These are phyloP conservation scores for Bubo scandiacus DNA, from an alignment of 2,113 vertebrate species.

Conservation along the genomic window DNA sequence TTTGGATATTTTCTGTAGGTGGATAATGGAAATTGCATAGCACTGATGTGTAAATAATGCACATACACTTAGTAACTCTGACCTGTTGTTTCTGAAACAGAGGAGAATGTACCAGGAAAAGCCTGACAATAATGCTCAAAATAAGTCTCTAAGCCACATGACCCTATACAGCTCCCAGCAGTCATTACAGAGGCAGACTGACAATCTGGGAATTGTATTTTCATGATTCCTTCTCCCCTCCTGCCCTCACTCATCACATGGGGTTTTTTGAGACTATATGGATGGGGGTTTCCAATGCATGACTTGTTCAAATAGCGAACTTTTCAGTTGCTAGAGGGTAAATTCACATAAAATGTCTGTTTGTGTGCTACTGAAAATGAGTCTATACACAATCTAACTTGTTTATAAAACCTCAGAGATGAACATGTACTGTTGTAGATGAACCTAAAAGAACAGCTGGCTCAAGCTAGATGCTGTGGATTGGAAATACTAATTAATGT, in stretches of 20 bases:
- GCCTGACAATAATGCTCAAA: neutral
- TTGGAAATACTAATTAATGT: slow-evolving; percentile 37
- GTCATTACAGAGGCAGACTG: neutral
- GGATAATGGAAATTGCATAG: neutral
- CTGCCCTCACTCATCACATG: neutral
- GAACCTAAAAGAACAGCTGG: slow-evolving; percentile 37
- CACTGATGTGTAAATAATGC: slow-evolving; percentile 14
- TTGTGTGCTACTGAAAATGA: neutral
- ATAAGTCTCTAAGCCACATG: neutral
- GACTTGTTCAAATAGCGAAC: neutral
- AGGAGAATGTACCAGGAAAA: neutral
- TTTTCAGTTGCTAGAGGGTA: neutral
- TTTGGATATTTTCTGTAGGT: neutral
- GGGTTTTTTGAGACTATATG: neutral
- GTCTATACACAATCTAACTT: neutral
- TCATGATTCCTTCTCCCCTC: neutral
- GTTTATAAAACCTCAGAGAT: neutral
- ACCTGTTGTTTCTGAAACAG: neutral
- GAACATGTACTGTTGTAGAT: neutral
- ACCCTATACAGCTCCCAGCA: neutral
- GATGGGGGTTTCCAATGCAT: neutral
- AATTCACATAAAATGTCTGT: neutral
- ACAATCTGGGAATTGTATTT: neutral
- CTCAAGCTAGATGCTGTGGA: neutral
- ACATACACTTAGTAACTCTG: neutral